Percentiles rank a stretch among this genome's conserved stretches.
These are phyloP conservation scores for Orchesellides sinensis DNA, from an alignment of 2,888 invertebrate species.

Conservation along the genomic window DNA sequence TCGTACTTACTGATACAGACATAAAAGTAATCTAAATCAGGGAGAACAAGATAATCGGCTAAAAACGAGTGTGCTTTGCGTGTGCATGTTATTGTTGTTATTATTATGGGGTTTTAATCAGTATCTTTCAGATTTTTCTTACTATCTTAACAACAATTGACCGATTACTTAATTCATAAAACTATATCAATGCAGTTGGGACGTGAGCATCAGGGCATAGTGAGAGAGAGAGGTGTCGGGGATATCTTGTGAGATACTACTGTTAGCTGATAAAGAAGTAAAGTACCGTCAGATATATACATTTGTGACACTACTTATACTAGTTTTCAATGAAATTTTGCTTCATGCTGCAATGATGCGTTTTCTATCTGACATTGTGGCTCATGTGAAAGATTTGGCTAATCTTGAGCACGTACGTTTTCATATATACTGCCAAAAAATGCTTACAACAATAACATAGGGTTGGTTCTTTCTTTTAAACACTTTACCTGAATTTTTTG, in stretches of 20 bases:
- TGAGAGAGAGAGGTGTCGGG: slow-evolving; percentile 14
- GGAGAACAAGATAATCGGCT: slow-evolving; percentile 28
- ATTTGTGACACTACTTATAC: no score
- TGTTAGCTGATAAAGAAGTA: slow-evolving; percentile 2
- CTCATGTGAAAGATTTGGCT: slow-evolving; percentile 34
- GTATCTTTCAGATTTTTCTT: slow-evolving; percentile 56
- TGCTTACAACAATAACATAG: no score
- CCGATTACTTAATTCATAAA: slow-evolving; percentile 57
- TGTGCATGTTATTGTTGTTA: no score
- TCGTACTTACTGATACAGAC: no score
- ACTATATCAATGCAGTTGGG: slow-evolving; percentile 42
- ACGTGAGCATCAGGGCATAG: slow-evolving; percentile 3
- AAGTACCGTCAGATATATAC: not conserved
- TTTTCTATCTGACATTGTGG: slow-evolving; percentile 34
- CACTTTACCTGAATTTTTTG: no score
- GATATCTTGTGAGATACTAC: slow-evolving; percentile 46
- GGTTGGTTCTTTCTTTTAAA: no score
- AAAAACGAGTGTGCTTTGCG: no score
- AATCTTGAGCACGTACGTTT: not conserved
- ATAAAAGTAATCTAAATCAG: slow-evolving; percentile 45
- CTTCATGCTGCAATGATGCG: slow-evolving; percentile 8
- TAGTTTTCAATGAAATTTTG: slow-evolving; percentile 15
- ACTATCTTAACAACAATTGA: slow-evolving; percentile 59
- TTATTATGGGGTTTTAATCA: slow-evolving; percentile 1
- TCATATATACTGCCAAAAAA: not conserved